These are phyloP conservation scores for Gasteruption jaculator DNA, from an alignment of 2,888 invertebrate species.

Conservation along the genomic window DNA sequence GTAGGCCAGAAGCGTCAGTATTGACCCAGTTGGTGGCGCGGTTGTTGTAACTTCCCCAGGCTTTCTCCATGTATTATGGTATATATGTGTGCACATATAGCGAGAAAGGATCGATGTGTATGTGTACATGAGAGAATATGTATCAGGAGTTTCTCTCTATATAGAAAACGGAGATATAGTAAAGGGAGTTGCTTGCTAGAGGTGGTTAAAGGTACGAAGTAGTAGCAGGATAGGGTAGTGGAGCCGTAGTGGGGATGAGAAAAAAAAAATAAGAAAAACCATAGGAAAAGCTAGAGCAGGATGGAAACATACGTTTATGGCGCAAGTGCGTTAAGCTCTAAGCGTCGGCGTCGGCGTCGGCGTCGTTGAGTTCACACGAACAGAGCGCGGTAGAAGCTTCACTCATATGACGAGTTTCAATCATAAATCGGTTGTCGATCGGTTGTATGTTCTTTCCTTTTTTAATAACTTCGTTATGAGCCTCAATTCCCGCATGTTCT, in stretches of 20 bases:
- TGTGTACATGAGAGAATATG: too few relatives aligned
- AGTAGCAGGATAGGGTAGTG: too few relatives aligned
- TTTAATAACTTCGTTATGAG: conserved; percentile 29
- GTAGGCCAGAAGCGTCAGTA: conserved; percentile 34
- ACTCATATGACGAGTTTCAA: conserved; percentile 34
- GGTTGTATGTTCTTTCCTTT: conserved; percentile 22
- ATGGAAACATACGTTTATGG: conserved; percentile 18
- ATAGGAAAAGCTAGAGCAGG: conserved; percentile 10
- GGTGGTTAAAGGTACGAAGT: too few relatives aligned
- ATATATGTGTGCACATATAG: too few relatives aligned
- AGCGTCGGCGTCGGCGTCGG: conserved; percentile 56
- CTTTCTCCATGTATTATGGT: too few relatives aligned
- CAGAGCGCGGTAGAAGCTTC: conserved; percentile 37
- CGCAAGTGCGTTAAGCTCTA: conserved; percentile 52
- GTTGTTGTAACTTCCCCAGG: too few relatives aligned
- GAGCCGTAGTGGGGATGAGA: not conserved
- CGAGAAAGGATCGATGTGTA: too few relatives aligned
- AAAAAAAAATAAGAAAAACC: not conserved
- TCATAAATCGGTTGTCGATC: conserved; percentile 24
- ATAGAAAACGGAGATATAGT: too few relatives aligned
- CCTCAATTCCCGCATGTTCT: conserved; percentile 30
- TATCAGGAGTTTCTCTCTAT: too few relatives aligned
- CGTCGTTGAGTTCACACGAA: conserved; percentile 45
- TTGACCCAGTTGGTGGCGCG: conserved; percentile 41
- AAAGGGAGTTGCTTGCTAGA: too few relatives aligned